Conservation (phyloP, 2,888 invertebrate genomes). For the Plebejus argus region DNA sequence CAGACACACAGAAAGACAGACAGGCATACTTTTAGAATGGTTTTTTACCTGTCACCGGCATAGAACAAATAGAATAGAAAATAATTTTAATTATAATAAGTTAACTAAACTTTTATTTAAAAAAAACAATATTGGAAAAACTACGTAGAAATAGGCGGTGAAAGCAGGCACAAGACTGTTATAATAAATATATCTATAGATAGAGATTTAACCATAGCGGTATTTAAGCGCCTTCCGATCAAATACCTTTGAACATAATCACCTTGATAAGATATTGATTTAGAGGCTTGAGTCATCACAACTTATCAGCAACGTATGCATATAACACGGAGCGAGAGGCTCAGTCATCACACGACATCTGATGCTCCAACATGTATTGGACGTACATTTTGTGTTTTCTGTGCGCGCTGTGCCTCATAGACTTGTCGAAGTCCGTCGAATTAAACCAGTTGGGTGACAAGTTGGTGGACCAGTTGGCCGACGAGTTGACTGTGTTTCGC, state of each 20-base stretch:
- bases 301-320: neutral
- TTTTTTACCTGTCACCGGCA: too few relatives aligned
- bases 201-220: neutral
- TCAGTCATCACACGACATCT: neutral
- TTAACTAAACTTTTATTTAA: too few relatives aligned
- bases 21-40: too few relatives aligned
- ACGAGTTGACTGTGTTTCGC: neutral
- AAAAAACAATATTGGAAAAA: too few relatives aligned
- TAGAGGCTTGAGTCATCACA: constrained; percentile 5
- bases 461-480: neutral
- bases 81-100: too few relatives aligned
- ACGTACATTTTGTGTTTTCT: neutral
- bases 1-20: too few relatives aligned
- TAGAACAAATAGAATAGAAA: too few relatives aligned
- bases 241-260: neutral
- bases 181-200: too few relatives aligned
- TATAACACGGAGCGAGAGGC: neutral
- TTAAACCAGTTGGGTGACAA: neutral
- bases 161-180: too few relatives aligned
- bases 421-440: neutral
- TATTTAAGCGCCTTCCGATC: neutral
- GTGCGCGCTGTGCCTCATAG: neutral
- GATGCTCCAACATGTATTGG: neutral
- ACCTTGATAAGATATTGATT: constrained; percentile 6
- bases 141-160: too few relatives aligned